Evolutionary conservation across 2,113 vertebrate species (phyloP), one percentile per base, ranked within the genome.

Genomic region (Trematocara zebra): DNA sequence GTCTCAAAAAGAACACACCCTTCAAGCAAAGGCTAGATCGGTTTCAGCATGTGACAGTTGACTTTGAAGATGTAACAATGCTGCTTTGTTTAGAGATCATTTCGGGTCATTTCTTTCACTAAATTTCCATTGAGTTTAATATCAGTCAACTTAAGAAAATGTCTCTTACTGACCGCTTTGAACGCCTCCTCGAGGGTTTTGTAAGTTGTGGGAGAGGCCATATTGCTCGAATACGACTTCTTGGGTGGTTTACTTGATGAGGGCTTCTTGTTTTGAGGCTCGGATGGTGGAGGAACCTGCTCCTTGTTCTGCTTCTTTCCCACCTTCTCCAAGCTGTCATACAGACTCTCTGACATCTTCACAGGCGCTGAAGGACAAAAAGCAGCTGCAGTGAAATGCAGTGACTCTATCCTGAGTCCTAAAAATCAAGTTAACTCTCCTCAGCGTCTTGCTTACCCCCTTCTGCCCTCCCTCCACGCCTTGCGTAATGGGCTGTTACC

Each of bases 241-340:
- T 96, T 97, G n/a, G 93, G 11, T 5, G 86, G 93, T 89, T 96
- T 98, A 1, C 54, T 94, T 0, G 80, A 1, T 0, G 89, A 91
- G 11, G 89, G 81, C 53, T 94, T 96, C 37, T 97, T 97, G 83
- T 86, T 97, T 6, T 93, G 94, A 5, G 86, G 42, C 88, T 97
- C 96, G 0, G 88, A 88, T 0, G 95, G 74, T 1, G 97, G 98
- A 1, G 98, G 98, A 6, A 99, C 97, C 93, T 99, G 98, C 90
- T 99, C 98, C 93, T 99, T 99, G 94, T 97, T 98, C 94, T 97
- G 97, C 88, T 96, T 97, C 92, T 97, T 98, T 40, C 80, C 90
- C 7, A 97, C 87, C 90, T 96, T 97, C 94, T 98, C 98, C 5
- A 98, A 97, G 88, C 96, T 94, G 26, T 98, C 97, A 6, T 93